A percentile compares a stretch with the other conserved stretches of the same genome.
Conservation (phyloP, 2,888 invertebrate species). For the Athalia circularis region DNA sequence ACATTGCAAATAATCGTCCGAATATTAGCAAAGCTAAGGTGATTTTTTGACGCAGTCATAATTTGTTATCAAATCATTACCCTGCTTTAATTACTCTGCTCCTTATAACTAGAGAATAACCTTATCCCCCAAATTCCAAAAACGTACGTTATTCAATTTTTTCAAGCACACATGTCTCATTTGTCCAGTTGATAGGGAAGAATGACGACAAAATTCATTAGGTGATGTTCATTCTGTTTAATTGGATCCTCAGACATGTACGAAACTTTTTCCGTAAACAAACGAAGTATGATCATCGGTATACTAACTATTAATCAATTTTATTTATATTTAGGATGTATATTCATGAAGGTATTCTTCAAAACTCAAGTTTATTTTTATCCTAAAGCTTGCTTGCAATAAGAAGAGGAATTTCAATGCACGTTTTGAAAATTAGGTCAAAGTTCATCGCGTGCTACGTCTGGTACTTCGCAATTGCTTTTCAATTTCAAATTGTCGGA, state of each 20-base stretch:
- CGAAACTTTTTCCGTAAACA: no score
- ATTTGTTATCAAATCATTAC: no score
- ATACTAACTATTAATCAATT: no score
- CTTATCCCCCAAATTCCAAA: no score
- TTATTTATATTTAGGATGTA: no score
- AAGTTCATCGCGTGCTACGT: constrained; percentile 77
- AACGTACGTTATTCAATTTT: no score
- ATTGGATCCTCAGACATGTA: neutral
- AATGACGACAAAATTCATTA: neutral
- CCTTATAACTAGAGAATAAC: no score
- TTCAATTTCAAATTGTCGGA: constrained; percentile 94
- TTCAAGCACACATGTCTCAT: no score
- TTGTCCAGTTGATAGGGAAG: neutral
- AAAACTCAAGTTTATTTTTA: constrained; percentile 1
- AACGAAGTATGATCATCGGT: no score
- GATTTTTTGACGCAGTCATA: neutral
- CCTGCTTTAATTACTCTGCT: no score
- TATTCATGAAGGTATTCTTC: neutral
- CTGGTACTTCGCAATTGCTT: constrained; percentile 83
- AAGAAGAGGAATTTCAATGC: neutral
- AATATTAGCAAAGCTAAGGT: neutral
- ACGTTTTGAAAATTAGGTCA: neutral
- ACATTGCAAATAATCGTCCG: neutral
- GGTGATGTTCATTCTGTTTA: neutral
- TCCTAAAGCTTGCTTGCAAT: neutral